Evolutionary conservation across 2,888 invertebrate species (phyloP), one percentile per base, ranked within the genome.

Genomic region (Pharmacophagus antenor): DNA sequence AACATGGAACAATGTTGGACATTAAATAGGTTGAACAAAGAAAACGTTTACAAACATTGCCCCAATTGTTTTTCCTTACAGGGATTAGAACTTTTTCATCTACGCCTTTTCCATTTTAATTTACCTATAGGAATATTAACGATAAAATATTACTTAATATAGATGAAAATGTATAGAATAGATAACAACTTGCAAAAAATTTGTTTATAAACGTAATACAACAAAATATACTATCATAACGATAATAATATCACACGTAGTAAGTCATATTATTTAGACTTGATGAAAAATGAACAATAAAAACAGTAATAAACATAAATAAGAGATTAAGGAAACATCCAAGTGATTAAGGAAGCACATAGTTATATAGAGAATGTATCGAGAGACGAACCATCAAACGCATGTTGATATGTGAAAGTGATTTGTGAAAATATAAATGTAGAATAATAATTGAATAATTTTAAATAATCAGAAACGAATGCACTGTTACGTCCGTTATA

Each of bases 1-100:
- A 53, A 47, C 12, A 52, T 48, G 61, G 52, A 61, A 61, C 61
- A 61, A 57, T 61, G 61, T 61, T 53, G 42, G 46, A 42, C 48
- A 49, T 42, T 25, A 57, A 61, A 42, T 48, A 41, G 42, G 17
- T 41, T 27, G 46, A 61, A 61, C 61, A 61, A 57, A 56, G 56
- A 51, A 47, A 31, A 47, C 21, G 52, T 61, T 61, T 61, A 42
- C 42, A 61, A 61, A 61, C 56, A 61, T 48, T 27, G 12, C 22
- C n/a, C 31, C 42, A 51, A 48, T 44, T 42, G 18, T 18, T 8
- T 52, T 47, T 21, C 18, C 47, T 47, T 23, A 31, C 25, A 20
- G 25, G 47, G 52, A 49, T 37, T 56, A 41, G 47, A 41, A 53
- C n/a, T 42, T 61, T 56, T 42, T 37, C 42, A 25, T 49, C 15